phyloP scores from a whole-genome alignment of 2,113 vertebrate genomes.

The Paradoxurus hermaphroditus region DNA sequence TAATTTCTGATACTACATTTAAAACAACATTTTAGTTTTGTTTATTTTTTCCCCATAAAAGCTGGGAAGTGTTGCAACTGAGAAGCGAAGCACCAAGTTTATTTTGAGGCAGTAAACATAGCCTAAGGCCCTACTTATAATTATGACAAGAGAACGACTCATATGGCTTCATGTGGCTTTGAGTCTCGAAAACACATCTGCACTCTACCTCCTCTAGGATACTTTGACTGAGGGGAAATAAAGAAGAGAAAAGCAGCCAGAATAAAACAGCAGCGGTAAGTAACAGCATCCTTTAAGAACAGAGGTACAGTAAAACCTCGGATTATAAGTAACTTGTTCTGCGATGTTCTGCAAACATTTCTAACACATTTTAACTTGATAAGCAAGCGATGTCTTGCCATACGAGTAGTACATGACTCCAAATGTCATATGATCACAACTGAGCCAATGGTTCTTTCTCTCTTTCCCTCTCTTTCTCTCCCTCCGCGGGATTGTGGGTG shows the following conservation, averaged over 20 bases:
- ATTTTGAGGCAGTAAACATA: constrained; percentile 75
- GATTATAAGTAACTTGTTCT: too few relatives aligned
- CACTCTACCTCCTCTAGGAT: constrained; percentile 66
- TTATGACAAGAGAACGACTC: constrained; percentile 72
- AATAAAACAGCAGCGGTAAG: neutral
- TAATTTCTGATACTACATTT: constrained; percentile 72
- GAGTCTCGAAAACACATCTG: constrained; percentile 75
- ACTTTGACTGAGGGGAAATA: constrained; percentile 44
- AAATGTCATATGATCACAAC: too few relatives aligned
- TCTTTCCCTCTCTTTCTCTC: too few relatives aligned
- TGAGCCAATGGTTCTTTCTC: too few relatives aligned
- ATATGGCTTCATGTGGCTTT: constrained; percentile 64
- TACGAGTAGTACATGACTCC: too few relatives aligned
- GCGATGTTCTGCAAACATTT: too few relatives aligned
- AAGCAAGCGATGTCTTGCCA: too few relatives aligned
- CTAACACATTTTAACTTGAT: too few relatives aligned
- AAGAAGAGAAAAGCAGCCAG: neutral
- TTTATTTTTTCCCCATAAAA: constrained; percentile 73
- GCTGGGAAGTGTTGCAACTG: constrained; percentile 75
- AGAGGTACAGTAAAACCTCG: neutral
- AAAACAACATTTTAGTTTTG: constrained; percentile 75
- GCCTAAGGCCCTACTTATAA: constrained; percentile 72
- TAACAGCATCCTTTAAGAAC: neutral
- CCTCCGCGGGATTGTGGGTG: too few relatives aligned
- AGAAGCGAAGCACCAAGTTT: constrained; percentile 70